These are phyloP conservation scores for Drosophila paranaensis DNA, from an alignment of 2,888 invertebrate genomes.

Conservation along the genomic window DNA sequence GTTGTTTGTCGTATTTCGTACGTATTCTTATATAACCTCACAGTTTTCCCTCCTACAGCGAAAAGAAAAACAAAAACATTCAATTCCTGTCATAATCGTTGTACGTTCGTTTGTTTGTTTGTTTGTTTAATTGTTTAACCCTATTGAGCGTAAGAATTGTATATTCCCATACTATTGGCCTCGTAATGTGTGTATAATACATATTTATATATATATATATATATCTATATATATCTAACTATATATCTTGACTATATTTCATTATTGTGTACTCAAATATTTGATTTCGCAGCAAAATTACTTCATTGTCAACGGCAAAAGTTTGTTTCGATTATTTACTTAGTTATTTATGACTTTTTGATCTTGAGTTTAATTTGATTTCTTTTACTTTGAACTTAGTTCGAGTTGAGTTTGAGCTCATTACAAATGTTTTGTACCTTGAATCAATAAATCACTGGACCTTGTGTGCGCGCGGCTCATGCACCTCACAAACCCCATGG, in stretches of 20 bases:
- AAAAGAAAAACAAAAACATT: constrained; percentile 11
- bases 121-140: constrained; percentile 55
- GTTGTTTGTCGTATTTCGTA: constrained; percentile 57
- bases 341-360: constrained; percentile 2
- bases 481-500: constrained; percentile 36
- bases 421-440: constrained; percentile 32
- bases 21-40: constrained; percentile 43
- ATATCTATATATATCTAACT: background rate
- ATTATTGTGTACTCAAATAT: constrained; percentile 26
- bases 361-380: constrained; percentile 2
- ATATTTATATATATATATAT: constrained; percentile 10
- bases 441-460: constrained; percentile 43
- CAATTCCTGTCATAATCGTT: constrained; percentile 72
- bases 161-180: constrained; percentile 63
- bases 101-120: constrained; percentile 70
- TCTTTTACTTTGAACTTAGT: background rate
- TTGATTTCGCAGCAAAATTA: constrained; percentile 26
- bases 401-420: constrained; percentile 22
- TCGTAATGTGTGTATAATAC: constrained; percentile 69
- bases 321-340: constrained; percentile 7
- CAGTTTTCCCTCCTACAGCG: constrained; percentile 13
- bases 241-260: constrained; percentile 45
- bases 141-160: constrained; percentile 51
- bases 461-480: constrained; percentile 43
- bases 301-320: constrained; percentile 43